These are phyloP conservation scores for Telmatochromis sp. DNA, from an alignment of 2,113 vertebrate species.

Conservation along the genomic window DNA sequence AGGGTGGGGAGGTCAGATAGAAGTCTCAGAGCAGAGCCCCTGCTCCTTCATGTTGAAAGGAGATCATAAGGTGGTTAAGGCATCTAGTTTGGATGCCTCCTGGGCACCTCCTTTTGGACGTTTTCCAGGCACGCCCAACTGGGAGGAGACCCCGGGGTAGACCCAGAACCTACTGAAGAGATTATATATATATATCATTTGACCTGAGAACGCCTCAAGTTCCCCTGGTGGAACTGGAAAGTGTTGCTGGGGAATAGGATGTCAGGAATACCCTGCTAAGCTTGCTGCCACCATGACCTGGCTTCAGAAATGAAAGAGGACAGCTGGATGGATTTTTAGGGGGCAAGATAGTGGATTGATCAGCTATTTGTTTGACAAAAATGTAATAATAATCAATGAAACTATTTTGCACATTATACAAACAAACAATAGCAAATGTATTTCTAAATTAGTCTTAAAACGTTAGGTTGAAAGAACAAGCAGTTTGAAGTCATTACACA, in stretches of 20 bases:
- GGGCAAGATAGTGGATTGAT: fast-evolving
- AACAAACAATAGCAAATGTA: neutral
- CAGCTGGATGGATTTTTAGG: neutral
- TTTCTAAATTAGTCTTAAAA: neutral
- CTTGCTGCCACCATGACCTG: neutral
- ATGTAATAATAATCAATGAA: neutral
- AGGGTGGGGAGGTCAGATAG: neutral
- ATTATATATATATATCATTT: neutral
- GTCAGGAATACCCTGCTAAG: neutral
- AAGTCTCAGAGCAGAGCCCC: neutral
- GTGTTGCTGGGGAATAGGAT: neutral
- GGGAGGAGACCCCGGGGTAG: neutral
- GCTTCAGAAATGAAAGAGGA: neutral
- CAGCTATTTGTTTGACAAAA: neutral
- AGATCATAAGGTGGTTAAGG: neutral
- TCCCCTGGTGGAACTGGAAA: neutral
- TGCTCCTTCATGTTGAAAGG: neutral
- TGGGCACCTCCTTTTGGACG: neutral
- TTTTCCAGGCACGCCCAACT: neutral
- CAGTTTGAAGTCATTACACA: neutral
- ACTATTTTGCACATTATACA: neutral
- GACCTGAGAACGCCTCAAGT: neutral
- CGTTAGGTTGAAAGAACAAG: neutral
- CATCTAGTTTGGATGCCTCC: neutral
- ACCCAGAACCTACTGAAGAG: neutral